These are phyloP conservation scores for Drosophila planitibia DNA, from an alignment of 2,888 invertebrate genomes.

Conservation along the genomic window DNA sequence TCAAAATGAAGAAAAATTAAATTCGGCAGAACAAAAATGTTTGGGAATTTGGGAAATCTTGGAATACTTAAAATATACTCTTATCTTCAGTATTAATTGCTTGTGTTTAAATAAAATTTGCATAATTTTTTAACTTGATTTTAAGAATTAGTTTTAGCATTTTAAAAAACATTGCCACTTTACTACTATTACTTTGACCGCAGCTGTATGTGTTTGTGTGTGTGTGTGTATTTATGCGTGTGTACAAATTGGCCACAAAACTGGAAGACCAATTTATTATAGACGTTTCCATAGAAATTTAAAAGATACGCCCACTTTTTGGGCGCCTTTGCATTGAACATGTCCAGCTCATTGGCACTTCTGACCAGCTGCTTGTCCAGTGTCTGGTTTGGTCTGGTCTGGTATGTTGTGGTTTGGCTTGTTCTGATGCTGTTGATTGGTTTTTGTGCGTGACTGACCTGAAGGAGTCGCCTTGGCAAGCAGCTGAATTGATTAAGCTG, in stretches of 20 bases:
- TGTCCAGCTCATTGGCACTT: slow-evolving; percentile 34
- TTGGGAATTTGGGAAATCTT: background rate
- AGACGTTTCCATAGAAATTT: slow-evolving; percentile 63
- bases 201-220: background rate
- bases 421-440: background rate
- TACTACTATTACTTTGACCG: background rate
- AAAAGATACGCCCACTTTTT: slow-evolving; percentile 42
- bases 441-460: slow-evolving; percentile 46
- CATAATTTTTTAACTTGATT: background rate
- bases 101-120: background rate
- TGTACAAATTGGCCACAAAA: slow-evolving; percentile 37
- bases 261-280: slow-evolving; percentile 47
- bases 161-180: background rate
- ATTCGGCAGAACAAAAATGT: no score
- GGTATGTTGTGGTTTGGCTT: slow-evolving; percentile 1
- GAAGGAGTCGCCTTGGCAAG: slow-evolving; percentile 10
- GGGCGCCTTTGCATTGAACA: background rate
- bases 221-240: background rate
- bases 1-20: no score
- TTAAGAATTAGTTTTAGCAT: background rate
- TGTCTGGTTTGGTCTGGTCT: background rate
- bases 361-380: slow-evolving; percentile 11
- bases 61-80: background rate
- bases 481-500: slow-evolving; percentile 69
- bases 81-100: background rate